phyloP scores from a whole-genome alignment of 2,113 vertebrate species.

The Camelus bactrianus region DNA sequence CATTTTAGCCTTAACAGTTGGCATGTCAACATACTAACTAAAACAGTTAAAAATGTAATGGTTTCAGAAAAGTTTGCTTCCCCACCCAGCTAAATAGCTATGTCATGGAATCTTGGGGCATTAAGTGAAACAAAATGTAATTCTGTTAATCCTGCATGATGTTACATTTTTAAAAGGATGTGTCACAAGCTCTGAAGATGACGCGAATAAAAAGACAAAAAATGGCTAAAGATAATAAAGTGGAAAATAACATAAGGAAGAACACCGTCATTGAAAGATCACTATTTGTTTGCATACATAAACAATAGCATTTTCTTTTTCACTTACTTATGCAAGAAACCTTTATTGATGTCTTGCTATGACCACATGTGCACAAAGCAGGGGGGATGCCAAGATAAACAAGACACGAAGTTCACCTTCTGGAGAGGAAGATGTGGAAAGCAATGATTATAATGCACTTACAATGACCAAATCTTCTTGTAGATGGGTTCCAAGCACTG shows the following conservation, averaged over 20 bases:
- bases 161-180: not conserved
- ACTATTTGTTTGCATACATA: not conserved
- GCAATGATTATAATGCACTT: not conserved
- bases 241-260: not conserved
- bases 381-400: not conserved
- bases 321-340: conserved; percentile 9
- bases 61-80: not conserved
- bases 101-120: not conserved
- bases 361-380: not conserved
- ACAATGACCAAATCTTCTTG: not conserved
- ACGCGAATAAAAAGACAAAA: not conserved
- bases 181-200: not conserved
- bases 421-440: not conserved
- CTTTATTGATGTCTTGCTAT: not conserved
- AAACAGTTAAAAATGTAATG: not conserved
- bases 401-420: not conserved
- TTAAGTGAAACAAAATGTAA: not conserved
- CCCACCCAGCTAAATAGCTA: not conserved
- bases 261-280: not conserved
- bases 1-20: not conserved
- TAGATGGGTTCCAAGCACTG: not conserved
- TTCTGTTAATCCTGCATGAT: not conserved
- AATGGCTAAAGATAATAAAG: not conserved
- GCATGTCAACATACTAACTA: not conserved
- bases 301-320: not conserved